Base-by-base conservation (phyloP, 2,113 vertebrate species). In the Chitala chitala region DNA sequence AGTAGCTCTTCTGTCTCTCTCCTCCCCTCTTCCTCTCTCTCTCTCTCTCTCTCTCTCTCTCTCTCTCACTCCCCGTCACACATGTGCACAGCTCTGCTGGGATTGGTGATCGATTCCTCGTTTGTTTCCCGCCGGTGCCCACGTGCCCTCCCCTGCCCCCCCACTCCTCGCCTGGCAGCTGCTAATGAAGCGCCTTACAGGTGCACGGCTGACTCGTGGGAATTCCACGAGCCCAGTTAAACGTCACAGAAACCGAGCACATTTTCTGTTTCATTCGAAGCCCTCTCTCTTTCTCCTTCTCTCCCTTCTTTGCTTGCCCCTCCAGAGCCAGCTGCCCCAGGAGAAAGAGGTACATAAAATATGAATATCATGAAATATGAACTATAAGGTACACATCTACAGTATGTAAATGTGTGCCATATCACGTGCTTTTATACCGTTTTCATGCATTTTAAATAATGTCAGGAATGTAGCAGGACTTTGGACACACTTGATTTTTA, bases 41-140 rank as follows among this genome's bases (percentile, higher is more conserved):
- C 56, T 61, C 56, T 59, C 55, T 56, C 54, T 56, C 54, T 58
- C 55, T 69, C 13, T 69, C 22, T 69, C 22, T 69, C 65, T 29
- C 40, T 48, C 40, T 26, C 65, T 50, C 66, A 10, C 42, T 51
- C 42, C 36, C 50, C 31, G 68, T 26, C 26, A 48, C 38, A 15
- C 22, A 13, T 71, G 51, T 13, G 29, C 8, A 17, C 15, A 15
- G 33, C 33, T n/a, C 64, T 56, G 15, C 33, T 33, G 12, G n/a
- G 64, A 69, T n/a, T 26, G 40, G 50, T 4, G 26, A 75, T 69
- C 6, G 51, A 75, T 75, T 75, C 26, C 64, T 65, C 63, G 17
- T 69, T 56, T 69, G 73, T 55, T 65, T 71, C 69, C 8, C 38
- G 3, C 20, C 33, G 5, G 12, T 29, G 8, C 6, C 33, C n/a